A percentile compares a stretch with the other conserved stretches of the same genome.
Conservation (phyloP, 2,888 invertebrate species). For the Agonopterix subpropinquella region DNA sequence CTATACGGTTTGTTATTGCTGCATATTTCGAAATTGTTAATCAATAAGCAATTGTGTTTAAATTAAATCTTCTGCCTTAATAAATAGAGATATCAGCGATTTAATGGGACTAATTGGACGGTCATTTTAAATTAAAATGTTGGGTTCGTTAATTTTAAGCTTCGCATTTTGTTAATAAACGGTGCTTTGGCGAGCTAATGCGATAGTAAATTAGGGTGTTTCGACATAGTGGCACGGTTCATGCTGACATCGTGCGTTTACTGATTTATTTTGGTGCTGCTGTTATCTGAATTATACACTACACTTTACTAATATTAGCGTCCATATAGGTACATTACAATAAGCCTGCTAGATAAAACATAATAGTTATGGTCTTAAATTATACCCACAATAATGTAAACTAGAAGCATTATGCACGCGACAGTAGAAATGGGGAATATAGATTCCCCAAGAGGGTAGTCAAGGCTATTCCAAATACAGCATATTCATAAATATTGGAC, state of each 20-base stretch:
- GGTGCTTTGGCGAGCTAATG: slow-evolving; percentile 39
- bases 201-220: slow-evolving; percentile 65
- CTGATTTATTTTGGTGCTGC: slow-evolving; percentile 40
- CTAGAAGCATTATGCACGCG: too few relatives aligned
- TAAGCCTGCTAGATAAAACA: too few relatives aligned
- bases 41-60: slow-evolving; percentile 6
- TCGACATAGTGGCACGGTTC: slow-evolving; percentile 31
- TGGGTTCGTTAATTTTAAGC: slow-evolving; percentile 44
- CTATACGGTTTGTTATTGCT: too few relatives aligned
- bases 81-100: slow-evolving; percentile 39
- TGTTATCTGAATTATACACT: slow-evolving; percentile 48
- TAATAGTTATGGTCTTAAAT: too few relatives aligned
- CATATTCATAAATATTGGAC: too few relatives aligned
- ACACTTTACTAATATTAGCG: background rate
- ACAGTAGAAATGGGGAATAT: too few relatives aligned
- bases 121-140: slow-evolving; percentile 45
- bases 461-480: too few relatives aligned
- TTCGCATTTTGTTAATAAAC: slow-evolving; percentile 47
- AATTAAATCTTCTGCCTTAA: slow-evolving; percentile 31
- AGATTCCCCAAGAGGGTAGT: too few relatives aligned
- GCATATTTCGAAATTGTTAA: too few relatives aligned
- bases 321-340: too few relatives aligned
- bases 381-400: too few relatives aligned
- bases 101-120: slow-evolving; percentile 42
- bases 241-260: slow-evolving; percentile 36